phyloP scores from a whole-genome alignment of 2,888 invertebrate species.

The Caenorhabditis sinica region DNA sequence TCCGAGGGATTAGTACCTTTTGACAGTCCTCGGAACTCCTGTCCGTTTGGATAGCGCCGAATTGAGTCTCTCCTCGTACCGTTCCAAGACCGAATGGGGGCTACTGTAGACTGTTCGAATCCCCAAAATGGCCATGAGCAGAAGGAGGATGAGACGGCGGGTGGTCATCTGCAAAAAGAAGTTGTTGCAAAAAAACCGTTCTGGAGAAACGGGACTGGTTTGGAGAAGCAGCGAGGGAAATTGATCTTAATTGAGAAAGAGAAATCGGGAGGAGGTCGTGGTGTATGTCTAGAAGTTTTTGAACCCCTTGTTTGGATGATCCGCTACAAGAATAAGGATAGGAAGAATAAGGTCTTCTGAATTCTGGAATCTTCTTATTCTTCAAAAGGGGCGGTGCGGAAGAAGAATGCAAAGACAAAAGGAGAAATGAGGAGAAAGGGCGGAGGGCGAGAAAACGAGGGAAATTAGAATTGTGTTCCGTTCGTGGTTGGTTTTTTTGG shows the following conservation, averaged over 20 bases:
- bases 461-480: conserved; percentile 55
- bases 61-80: conserved; percentile 62
- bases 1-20: conserved; percentile 45
- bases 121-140: conserved; percentile 34
- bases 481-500: conserved; percentile 36
- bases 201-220: conserved; percentile 28
- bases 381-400: conserved; percentile 15
- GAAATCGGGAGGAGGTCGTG: conserved; percentile 1
- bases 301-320: conserved; percentile 23
- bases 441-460: conserved; percentile 25
- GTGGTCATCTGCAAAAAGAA: conserved; percentile 48
- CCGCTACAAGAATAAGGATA: conserved; percentile 4
- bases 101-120: not conserved
- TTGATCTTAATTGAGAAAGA: conserved; percentile 27
- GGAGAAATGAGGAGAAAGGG: too few relatives aligned
- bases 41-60: conserved; percentile 51
- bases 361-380: conserved; percentile 30
- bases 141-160: conserved; percentile 51
- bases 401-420: conserved; percentile 11
- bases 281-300: conserved; percentile 2
- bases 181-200: not conserved
- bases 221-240: not conserved
- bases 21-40: conserved; percentile 50
- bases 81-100: conserved; percentile 48
- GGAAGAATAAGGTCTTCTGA: not conserved